Base-by-base conservation (phyloP, 2,113 vertebrate species). In the Atlantisia rogersi region DNA sequence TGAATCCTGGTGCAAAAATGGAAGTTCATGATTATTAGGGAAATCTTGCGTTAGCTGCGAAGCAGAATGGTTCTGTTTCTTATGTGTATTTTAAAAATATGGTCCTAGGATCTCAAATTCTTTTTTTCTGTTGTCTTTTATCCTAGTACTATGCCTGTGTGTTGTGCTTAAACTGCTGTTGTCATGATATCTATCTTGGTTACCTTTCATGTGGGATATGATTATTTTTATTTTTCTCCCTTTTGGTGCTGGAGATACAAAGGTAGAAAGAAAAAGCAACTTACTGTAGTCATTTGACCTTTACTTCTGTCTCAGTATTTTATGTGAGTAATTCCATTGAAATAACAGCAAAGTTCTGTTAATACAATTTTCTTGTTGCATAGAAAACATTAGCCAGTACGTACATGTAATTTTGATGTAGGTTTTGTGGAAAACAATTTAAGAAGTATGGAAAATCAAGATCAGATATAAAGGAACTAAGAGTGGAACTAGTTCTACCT, bases 81-180 rank as follows among this genome's bases (percentile, higher is more conserved):
- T 42, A 37, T 10, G 5, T 12, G 5, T 31, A 19, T 37, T 78
- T 74, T 62, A 5, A n/a, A 64, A 64, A 73, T n/a, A 39, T 31
- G 28, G 5, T 62, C 35, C 53, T 52, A 67, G 15, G 44, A 18
- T 48, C 44, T 48, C 46, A 73, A 53, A 50, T 48, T 76, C 24
- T 80, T 58, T 0, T 25, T 21, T 77, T 77, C 50, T 70, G 6
- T 42, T 91, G 24, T 46, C 20, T 82, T 90, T 65, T 42, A 37
- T 88, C 77, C 40, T 37, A 10, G 10, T 52, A 59, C 37, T 10
- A 11, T 70, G 55, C 44, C 53, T 0, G 0, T 52, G 11, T 80
- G 44, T 93, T 79, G 32, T 94, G 70, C 32, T 85, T 44, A 24
- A 42, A 11, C 15, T 56, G 26, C 24, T 59, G 24, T 31, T 92